These are phyloP conservation scores for Drosophila nr. medialis DNA, from an alignment of 2,888 invertebrate genomes.

Conservation along the genomic window DNA sequence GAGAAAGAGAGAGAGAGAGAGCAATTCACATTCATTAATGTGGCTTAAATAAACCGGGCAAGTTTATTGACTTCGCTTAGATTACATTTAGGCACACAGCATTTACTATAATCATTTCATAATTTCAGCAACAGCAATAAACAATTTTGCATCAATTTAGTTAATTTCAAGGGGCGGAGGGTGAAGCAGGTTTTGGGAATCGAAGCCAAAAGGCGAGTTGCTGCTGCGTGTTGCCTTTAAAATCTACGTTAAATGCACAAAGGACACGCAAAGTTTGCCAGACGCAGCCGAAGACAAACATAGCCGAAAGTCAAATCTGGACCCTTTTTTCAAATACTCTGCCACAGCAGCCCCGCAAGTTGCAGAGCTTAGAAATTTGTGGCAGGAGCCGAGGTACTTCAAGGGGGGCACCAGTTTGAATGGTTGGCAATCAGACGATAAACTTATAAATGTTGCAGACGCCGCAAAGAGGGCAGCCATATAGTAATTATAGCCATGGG, in stretches of 20 bases:
- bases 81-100: constrained; percentile 50
- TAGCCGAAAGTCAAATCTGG: constrained; percentile 35
- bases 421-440: constrained; percentile 73
- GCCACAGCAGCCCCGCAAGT: constrained; percentile 46
- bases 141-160: constrained; percentile 79
- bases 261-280: constrained; percentile 75
- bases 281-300: constrained; percentile 40
- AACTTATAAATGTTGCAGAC: constrained; percentile 79
- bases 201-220: constrained; percentile 1
- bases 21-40: constrained; percentile 49
- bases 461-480: constrained; percentile 76
- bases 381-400: neutral
- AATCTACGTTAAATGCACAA: constrained; percentile 79
- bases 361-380: neutral
- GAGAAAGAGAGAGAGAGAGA: constrained; percentile 1
- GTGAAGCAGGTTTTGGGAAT: neutral
- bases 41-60: constrained; percentile 67
- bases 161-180: constrained; percentile 53
- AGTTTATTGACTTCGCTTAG: constrained; percentile 75
- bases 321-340: constrained; percentile 26
- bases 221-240: constrained; percentile 39
- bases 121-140: constrained; percentile 70
- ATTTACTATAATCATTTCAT: constrained; percentile 77
- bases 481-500: constrained; percentile 76
- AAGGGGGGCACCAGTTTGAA: neutral